Base-by-base conservation (phyloP, 1,140 invertebrate species). In the Tetragnatha versicolor region DNA sequence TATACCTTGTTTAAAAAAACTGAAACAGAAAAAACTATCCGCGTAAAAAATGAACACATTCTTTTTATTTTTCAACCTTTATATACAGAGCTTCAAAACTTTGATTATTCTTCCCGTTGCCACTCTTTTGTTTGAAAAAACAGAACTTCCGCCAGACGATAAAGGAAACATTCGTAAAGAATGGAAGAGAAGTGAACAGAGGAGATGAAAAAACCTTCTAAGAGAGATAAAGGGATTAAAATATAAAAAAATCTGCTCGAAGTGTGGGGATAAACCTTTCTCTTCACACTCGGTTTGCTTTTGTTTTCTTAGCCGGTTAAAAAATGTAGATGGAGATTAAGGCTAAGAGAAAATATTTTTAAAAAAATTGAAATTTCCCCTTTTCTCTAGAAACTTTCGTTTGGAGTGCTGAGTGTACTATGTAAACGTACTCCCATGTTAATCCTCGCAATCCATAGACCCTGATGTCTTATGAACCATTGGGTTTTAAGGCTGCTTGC, bases 241-340 rank as follows among this genome's bases (percentile, higher is more conserved):
- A 51, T n/a, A n/a, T n/a, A 51, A 39, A 49, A 42, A 27, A 22
- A 29, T 47, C 45, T 68, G 33, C 25, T 17, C 63, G 17, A 25
- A 47, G 63, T 68, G 63, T 47, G 27, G 33, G 63, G 63, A 47
- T 68, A 68, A 68, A 68, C 33, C 63, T 68, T 47, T 68, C n/a
- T n/a, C 45, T 68, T 68, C 63, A 68, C 63, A 68, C 63, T 47
- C 27, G 39, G 63, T 49, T 68, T 68, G 31, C 63, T 68, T 68
- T 68, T 37, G 33, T 68, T 68, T 68, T 68, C 63, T 68, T 66
- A 22, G 17, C 29, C 27, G 63, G 42, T 25, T 68, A 68, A 68
- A 68, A 68, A 68, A 68, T 68, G 63, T 68, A 68, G 63, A 68
- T 68, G 63, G n/a, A 68, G 63, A 68, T 68, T 68, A 68, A 68